Percentiles rank a stretch among this genome's conserved stretches.
Conservation (phyloP, 2,113 vertebrate genomes). For the Seriola dumerili region DNA sequence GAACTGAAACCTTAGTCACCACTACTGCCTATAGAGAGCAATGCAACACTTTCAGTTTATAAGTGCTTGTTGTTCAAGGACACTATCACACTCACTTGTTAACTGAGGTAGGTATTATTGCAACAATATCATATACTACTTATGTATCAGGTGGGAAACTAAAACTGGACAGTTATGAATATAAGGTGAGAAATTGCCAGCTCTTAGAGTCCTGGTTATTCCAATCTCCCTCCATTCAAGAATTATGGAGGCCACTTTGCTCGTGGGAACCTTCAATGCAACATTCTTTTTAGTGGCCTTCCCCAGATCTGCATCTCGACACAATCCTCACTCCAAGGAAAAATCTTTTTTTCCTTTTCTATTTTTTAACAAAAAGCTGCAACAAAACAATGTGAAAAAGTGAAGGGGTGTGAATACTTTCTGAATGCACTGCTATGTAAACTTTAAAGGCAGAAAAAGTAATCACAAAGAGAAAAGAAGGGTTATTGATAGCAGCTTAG, state of each 20-base stretch:
- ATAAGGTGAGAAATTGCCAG: too few relatives aligned
- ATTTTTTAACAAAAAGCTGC: too few relatives aligned
- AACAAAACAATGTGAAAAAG: too few relatives aligned
- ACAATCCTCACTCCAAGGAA: too few relatives aligned
- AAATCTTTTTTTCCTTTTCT: too few relatives aligned
- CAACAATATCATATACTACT: background rate
- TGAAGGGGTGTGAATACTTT: background rate
- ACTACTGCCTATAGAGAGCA: slow-evolving; percentile 3
- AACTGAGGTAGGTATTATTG: slow-evolving; percentile 25
- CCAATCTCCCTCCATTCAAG: too few relatives aligned
- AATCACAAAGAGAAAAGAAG: background rate
- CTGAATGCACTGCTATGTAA: background rate
- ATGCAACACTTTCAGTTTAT: slow-evolving; percentile 33
- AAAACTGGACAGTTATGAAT: background rate
- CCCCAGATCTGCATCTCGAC: too few relatives aligned
- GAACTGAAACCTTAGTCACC: slow-evolving; percentile 43
- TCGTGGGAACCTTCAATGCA: too few relatives aligned
- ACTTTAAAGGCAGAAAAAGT: slow-evolving; percentile 5
- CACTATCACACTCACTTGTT: slow-evolving; percentile 12
- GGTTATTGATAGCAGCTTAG: slow-evolving; percentile 46
- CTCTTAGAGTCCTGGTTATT: too few relatives aligned
- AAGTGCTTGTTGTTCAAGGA: slow-evolving; percentile 48
- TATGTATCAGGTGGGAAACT: slow-evolving; percentile 12
- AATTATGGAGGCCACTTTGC: too few relatives aligned
- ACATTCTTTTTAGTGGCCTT: too few relatives aligned